Evolutionary conservation across 2,888 invertebrate species (phyloP).

Genomic region (Diarsia dahlii): DNA sequence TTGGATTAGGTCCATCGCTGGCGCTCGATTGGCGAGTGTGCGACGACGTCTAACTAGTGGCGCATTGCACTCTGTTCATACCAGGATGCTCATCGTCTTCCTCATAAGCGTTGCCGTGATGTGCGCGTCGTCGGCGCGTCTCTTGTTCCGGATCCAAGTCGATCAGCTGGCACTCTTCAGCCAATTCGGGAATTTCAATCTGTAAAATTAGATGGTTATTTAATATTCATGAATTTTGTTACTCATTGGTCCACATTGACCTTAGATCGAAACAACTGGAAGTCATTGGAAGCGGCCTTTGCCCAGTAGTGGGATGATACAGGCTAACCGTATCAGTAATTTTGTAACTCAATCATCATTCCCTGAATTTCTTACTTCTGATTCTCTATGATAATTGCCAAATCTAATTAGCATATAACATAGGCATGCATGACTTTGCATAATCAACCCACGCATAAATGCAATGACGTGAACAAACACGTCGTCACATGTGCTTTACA

Average conservation of each 20-base stretch:
- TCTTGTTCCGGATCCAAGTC: conserved; percentile 95
- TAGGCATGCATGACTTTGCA: conserved; percentile 33
- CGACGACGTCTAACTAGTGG: conserved; percentile 91
- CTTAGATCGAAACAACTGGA: too few species aligned
- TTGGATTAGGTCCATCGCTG: conserved; percentile 63
- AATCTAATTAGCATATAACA: conserved; percentile 18
- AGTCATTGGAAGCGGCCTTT: too few species aligned
- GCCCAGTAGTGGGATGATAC: too few species aligned
- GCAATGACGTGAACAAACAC: conserved; percentile 16
- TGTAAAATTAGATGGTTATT: conserved; percentile 56
- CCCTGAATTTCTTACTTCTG: not conserved
- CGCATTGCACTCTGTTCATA: conserved; percentile 94
- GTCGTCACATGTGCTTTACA: conserved; percentile 4
- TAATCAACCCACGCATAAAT: conserved; percentile 11
- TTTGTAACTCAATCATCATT: not conserved
- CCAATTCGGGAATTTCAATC: conserved; percentile 93
- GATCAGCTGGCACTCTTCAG: conserved; percentile 93
- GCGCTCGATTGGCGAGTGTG: conserved; percentile 23
- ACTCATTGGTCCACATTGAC: too few species aligned
- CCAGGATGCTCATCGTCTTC: conserved; percentile 94
- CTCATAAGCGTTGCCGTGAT: conserved; percentile 92
- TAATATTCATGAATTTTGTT: too few species aligned
- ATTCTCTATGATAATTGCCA: conserved; percentile 6
- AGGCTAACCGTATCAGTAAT: not conserved
- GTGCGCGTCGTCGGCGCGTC: conserved; percentile 92